Conservation (phyloP, 2,888 invertebrate genomes). For the Tetranychus truncatus region DNA sequence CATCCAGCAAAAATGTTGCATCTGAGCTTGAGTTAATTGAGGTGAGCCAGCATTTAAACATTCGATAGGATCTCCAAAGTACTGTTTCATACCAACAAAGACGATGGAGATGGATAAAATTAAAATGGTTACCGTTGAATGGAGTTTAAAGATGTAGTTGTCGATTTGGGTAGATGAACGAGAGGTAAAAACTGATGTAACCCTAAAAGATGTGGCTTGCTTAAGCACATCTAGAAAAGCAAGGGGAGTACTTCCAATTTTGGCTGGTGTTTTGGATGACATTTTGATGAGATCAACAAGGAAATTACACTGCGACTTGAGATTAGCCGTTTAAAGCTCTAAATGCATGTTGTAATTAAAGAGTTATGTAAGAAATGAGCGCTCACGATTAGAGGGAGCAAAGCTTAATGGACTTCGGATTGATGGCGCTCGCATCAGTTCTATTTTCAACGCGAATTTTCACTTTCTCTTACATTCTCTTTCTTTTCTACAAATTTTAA, state of each 20-base stretch:
- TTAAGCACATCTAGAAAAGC: not conserved
- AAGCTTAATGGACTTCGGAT: no score
- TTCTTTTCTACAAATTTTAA: no score
- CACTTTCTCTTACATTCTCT: no score
- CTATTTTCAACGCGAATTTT: no score
- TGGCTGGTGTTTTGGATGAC: no score
- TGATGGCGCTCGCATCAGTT: no score
- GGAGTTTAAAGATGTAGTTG: slow-evolving; percentile 28
- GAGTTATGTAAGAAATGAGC: no score
- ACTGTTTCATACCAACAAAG: slow-evolving; percentile 28
- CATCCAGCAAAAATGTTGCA: slow-evolving; percentile 85
- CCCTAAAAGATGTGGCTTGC: not conserved
- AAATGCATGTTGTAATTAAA: no score
- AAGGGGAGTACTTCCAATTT: not conserved
- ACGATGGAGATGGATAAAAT: slow-evolving; percentile 28
- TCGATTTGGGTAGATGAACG: slow-evolving; percentile 13
- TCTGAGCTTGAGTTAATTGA: slow-evolving; percentile 31
- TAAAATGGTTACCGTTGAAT: slow-evolving; percentile 28
- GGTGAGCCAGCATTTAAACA: slow-evolving; percentile 26
- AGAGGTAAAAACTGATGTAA: not conserved
- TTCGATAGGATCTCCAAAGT: slow-evolving; percentile 29
- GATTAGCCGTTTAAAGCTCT: no score
- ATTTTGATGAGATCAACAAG: no score
- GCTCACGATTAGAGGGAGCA: no score
- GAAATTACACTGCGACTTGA: no score